Percentiles rank a stretch among this genome's conserved stretches.
Conservation (phyloP, 2,888 invertebrate species). For the Orthosia incerta region DNA sequence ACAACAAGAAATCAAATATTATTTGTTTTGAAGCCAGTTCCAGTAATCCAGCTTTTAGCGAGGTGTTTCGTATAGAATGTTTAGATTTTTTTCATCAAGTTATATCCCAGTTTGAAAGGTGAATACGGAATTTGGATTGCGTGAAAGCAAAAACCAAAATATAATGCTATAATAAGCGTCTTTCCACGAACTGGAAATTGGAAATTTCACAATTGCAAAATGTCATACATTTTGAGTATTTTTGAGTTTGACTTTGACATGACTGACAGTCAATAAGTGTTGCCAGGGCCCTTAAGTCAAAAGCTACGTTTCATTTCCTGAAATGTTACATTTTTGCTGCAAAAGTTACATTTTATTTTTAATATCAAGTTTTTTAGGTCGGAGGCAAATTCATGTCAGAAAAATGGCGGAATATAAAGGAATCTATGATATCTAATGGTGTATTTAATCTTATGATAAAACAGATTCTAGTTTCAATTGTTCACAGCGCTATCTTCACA, state of each 20-base stretch:
- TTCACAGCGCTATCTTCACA: too few species aligned
- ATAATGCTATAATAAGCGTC: not conserved
- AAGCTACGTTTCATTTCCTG: too few species aligned
- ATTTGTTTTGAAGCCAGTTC: slow-evolving; percentile 16
- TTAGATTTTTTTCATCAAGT: slow-evolving; percentile 2
- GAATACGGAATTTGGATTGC: not conserved
- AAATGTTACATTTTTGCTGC: too few species aligned
- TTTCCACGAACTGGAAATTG: not conserved
- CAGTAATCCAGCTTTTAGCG: not conserved
- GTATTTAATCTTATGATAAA: too few species aligned
- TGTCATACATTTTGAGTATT: not conserved
- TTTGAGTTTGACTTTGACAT: slow-evolving; percentile 1
- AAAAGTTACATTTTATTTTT: too few species aligned
- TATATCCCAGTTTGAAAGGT: not conserved
- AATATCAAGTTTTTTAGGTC: too few species aligned
- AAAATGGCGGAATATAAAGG: too few species aligned
- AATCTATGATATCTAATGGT: too few species aligned
- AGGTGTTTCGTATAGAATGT: not conserved
- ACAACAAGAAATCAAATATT: slow-evolving; percentile 2
- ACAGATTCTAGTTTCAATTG: too few species aligned
- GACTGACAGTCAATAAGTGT: too few species aligned
- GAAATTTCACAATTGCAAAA: not conserved
- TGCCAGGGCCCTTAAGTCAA: too few species aligned
- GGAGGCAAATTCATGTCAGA: too few species aligned
- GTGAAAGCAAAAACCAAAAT: slow-evolving; percentile 10